Base-by-base conservation (phyloP, 2,113 vertebrate species). In the Lophius piscatorius region DNA sequence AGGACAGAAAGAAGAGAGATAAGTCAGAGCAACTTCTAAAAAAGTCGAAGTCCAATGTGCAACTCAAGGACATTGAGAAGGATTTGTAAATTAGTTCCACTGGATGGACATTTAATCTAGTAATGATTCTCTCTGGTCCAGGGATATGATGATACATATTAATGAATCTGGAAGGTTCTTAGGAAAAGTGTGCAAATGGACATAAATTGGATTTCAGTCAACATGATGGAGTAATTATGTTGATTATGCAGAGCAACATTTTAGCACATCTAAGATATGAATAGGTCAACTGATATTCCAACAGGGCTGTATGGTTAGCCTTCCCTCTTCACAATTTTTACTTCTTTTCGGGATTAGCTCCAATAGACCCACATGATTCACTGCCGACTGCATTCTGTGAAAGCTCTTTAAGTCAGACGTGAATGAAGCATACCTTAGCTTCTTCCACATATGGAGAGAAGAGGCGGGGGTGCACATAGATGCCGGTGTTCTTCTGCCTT, bases 401-500 rank as follows among this genome's bases (percentile, higher is more conserved):
- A 58, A 51, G 16, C 58, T 9, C 9, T 23, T 51, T 70, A 49
- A 54, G 73, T 76, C 55, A 49, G 11, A 22, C 23, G 40, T 48
- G 24, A 63, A 50, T 5, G 17, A 42, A 62, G 38, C 70, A 86
- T 94, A 99, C 97, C 97, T 99, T 99, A 2, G 97, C 95, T 88
- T 99, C 97, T 57, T 99, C 97, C 74, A 99, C 95, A 13, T 99
- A 84, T 12, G 90, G 78, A 61, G 83, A 80, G 78, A 89, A 87
- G 45, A 90, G 84, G 26, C 88, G 85, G 26, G 97, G 97, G 22
- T 95, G 92, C 76, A 99, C 94, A 33, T 98, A 98, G 76, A 99
- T 98, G 42, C 97, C 97, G 12, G 95, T 93, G 59, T 93, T 98
- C 76, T 98, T 98, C 81, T 98, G 96, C 48, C 96, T 89, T 54